Evolutionary conservation across 1,140 invertebrate species (phyloP).

Genomic region (Drosophila sulfurigaster): DNA sequence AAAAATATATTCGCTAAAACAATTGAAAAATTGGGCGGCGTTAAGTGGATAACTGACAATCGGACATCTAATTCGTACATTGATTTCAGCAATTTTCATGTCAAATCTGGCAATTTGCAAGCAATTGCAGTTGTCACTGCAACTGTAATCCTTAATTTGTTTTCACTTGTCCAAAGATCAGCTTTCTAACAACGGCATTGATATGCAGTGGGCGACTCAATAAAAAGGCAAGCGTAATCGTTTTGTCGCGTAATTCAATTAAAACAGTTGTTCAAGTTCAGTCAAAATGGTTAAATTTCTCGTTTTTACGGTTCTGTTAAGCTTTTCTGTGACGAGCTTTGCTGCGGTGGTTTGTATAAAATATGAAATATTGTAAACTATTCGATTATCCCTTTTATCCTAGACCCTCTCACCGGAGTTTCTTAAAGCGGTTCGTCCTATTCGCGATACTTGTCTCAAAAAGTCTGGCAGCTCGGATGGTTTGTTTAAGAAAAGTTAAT

Average conservation of each 20-base stretch:
- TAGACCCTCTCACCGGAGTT: conserved; percentile 8
- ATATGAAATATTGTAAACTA: neutral
- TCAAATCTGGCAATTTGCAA: conserved; percentile 55
- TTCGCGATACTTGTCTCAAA: conserved; percentile 1
- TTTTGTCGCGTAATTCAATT: conserved; percentile 13
- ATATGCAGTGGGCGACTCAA: conserved; percentile 14
- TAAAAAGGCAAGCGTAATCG: conserved; percentile 19
- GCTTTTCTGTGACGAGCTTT: neutral
- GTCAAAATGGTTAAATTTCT: conserved; percentile 13
- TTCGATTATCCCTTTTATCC: neutral
- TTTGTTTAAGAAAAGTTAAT: neutral
- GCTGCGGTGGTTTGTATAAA: conserved; percentile 10
- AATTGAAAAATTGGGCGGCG: neutral
- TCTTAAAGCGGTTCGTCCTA: conserved; percentile 6
- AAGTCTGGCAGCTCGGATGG: conserved; percentile 21
- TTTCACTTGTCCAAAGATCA: conserved; percentile 19
- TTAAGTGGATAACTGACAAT: neutral
- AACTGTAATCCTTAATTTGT: conserved; percentile 47
- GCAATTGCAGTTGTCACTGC: conserved; percentile 48
- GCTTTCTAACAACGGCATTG: conserved; percentile 42
- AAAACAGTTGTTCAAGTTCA: conserved; percentile 10
- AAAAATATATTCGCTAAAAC: neutral
- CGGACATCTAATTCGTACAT: neutral
- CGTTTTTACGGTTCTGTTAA: neutral
- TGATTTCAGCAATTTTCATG: conserved; percentile 41